Base-by-base conservation (phyloP, 2,888 invertebrate species). In the Macrophya alboannulata region DNA sequence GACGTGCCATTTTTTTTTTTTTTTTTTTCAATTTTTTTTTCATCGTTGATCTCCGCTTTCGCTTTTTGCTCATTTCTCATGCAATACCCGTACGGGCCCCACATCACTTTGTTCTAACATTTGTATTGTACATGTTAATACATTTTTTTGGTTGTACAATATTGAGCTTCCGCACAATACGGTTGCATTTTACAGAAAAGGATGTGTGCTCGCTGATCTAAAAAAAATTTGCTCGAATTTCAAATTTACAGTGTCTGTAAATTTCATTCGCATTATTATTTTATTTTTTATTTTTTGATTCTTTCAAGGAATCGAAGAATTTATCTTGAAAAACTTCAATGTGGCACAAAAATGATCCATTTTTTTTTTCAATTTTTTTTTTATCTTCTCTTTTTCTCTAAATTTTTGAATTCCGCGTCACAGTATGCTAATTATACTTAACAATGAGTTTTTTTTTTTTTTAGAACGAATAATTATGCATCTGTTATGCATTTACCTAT, bases 41-140 rank as follows among this genome's bases (percentile, higher is more conserved):
- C 25, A 40, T 81, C 81, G 40, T 4, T 55, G 81, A 83, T 83
- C 83, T 83, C 68, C 65, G 51, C 83, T 83, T 83, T 83, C 83
- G 83, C 83, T 83, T 83, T 82, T 83, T 71, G 25, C 59, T 81
- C 51, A n/a, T 81, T 62, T 45, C 68, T 68, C 65, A 43, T 21
- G 45, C 48, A 9, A 68, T 48, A 55, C 1, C 48, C 4, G 65
- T 31, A 31, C 43, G 25, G 43, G n/a, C 37, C 10, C 21, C 4
- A 45, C 21, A 74, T 21, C 37, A 40, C 59, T 81, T 62, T 43
- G 43, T 59, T 51, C 48, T 77, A 77, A 55, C 37, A 17, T 55
- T 25, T 31, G 40, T 37, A 6, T 45, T 51, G 55, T 15, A 77
- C 68, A 37, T 37, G 37, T 68, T 68, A 68, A 68, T 68, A 10